Evolutionary conservation across 35 echinoderm and acorn worm species (phyloP).

Genomic region (Apostichopus parvimensis): DNA sequence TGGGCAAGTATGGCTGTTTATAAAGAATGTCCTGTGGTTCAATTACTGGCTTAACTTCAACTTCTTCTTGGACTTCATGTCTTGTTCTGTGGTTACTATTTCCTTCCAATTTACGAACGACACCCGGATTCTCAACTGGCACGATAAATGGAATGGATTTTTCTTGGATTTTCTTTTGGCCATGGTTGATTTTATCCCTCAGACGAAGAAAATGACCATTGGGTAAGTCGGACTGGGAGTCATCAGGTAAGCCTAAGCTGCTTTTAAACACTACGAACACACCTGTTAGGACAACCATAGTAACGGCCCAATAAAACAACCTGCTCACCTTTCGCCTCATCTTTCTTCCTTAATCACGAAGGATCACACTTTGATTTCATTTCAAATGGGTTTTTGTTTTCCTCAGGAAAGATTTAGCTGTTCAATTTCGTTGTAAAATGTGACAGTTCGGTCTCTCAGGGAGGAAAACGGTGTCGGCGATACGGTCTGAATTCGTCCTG

Average conservation of each 20-base stretch:
- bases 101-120: not conserved
- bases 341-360: not conserved
- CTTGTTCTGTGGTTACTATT: not conserved
- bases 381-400: not conserved
- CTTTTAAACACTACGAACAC: constrained; percentile 26
- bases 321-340: constrained; percentile 37
- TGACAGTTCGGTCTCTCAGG: not conserved
- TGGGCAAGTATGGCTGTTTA: constrained; percentile 11
- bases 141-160: constrained; percentile 19
- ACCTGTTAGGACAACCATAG: constrained; percentile 38
- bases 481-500: not conserved
- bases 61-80: not conserved
- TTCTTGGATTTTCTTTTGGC: not conserved
- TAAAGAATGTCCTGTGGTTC: not conserved
- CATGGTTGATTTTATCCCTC: not conserved
- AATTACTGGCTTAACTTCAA: not conserved
- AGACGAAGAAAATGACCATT: constrained; percentile 1
- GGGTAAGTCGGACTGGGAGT: no score
- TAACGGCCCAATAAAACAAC: constrained; percentile 24
- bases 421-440: not conserved
- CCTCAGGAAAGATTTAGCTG: not conserved
- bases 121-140: constrained; percentile 33
- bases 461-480: not conserved
- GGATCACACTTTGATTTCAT: constrained; percentile 10
- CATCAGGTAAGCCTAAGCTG: not conserved